phyloP scores from a whole-genome alignment of 2,113 vertebrate species.

The Phodopus roborovskii region DNA sequence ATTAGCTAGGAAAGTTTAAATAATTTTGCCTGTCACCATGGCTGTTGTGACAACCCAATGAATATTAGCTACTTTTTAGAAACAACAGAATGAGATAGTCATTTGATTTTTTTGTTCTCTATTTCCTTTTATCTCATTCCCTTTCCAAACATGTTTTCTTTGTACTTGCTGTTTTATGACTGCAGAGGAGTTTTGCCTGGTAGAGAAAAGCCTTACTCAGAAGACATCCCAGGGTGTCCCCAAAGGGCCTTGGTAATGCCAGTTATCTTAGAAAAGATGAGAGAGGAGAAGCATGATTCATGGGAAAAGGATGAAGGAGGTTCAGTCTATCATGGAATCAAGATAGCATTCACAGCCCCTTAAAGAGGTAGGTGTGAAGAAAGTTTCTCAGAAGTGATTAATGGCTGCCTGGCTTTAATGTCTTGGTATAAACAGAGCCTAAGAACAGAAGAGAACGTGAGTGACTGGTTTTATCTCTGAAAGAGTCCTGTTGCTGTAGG shows the following conservation, averaged over 20 bases:
- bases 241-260: neutral
- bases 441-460: neutral
- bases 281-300: neutral
- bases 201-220: neutral
- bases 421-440: neutral
- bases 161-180: neutral
- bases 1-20: neutral
- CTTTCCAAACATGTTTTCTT: neutral
- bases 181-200: neutral
- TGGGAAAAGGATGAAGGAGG: neutral
- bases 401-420: neutral
- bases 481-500: neutral
- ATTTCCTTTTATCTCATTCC: neutral
- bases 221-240: neutral
- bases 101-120: neutral
- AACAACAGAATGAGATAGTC: neutral
- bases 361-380: neutral
- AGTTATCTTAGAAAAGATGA: neutral
- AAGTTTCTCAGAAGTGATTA: neutral
- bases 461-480: neutral
- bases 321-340: accelerated
- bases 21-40: neutral
- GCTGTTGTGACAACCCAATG: neutral
- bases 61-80: neutral
- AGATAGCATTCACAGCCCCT: neutral